Evolutionary conservation across 2,113 vertebrate genomes (phyloP).

Genomic region (Sinocyclocheilus maitianheensis): DNA sequence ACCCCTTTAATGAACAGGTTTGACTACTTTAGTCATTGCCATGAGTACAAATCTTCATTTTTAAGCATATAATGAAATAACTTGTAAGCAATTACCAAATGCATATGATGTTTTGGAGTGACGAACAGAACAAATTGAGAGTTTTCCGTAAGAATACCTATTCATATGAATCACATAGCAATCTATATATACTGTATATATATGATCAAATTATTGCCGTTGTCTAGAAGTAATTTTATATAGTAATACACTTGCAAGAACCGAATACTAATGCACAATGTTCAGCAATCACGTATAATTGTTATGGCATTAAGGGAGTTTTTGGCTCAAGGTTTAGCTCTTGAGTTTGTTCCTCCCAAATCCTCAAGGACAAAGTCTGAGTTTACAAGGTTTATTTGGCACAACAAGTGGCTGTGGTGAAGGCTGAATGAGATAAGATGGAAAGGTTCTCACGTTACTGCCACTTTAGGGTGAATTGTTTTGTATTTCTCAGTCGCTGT

Average conservation of each 20-base stretch:
- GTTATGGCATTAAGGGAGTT: background rate
- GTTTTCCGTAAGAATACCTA: background rate
- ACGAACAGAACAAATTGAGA: background rate
- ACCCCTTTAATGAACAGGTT: too few species aligned
- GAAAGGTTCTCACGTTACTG: background rate
- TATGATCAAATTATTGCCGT: too few species aligned
- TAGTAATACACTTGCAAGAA: background rate
- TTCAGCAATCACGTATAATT: background rate
- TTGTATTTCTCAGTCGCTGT: background rate
- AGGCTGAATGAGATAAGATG: background rate
- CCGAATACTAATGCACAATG: background rate
- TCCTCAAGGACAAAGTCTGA: background rate
- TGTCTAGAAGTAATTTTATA: too few species aligned
- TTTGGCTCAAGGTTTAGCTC: background rate
- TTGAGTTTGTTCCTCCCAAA: background rate
- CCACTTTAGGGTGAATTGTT: background rate
- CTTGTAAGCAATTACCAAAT: background rate
- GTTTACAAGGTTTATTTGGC: background rate
- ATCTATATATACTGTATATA: background rate
- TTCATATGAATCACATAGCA: background rate
- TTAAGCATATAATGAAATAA: too few species aligned
- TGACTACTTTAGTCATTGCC: too few species aligned
- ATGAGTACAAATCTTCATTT: too few species aligned
- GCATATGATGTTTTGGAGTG: background rate
- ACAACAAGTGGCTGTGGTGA: slow-evolving; percentile 11